phyloP scores from a whole-genome alignment of 2,888 invertebrate species.

The Automeris io region DNA sequence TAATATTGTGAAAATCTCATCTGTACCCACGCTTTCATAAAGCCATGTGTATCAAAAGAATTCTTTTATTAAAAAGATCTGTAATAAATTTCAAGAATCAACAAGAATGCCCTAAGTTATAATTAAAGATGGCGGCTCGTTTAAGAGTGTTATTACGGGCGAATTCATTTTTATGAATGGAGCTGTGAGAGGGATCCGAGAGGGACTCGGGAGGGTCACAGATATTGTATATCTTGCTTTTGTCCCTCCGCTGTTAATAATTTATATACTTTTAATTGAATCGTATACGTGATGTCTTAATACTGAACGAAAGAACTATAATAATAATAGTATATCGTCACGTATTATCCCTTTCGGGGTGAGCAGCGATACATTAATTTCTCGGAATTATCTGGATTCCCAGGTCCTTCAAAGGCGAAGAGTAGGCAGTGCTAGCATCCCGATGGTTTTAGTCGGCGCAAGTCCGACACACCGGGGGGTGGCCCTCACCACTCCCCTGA shows the following conservation, averaged over 20 bases:
- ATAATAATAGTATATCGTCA: no score
- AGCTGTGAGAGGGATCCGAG: not conserved
- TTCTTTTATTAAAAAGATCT: not conserved
- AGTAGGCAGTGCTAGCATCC: no score
- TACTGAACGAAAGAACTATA: no score
- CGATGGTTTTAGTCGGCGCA: no score
- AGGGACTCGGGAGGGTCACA: not conserved
- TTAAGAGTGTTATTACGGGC: not conserved
- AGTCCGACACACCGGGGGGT: no score
- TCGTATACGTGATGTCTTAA: no score
- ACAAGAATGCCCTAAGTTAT: not conserved
- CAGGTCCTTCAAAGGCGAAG: no score
- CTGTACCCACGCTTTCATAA: not conserved
- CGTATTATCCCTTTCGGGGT: no score
- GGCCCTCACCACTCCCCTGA: no score
- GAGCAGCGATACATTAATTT: no score
- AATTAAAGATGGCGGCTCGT: conserved; percentile 1
- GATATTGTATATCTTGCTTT: not conserved
- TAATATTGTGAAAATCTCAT: no score
- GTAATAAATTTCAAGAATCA: not conserved
- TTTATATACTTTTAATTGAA: not conserved
- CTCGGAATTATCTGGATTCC: no score
- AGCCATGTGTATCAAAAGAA: not conserved
- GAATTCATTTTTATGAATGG: not conserved
- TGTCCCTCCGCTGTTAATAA: not conserved